Percentiles rank a stretch among this genome's conserved stretches.
These are phyloP conservation scores for Epinephelus awoara DNA, from an alignment of 2,797 vertebrate genomes.

Conservation along the genomic window DNA sequence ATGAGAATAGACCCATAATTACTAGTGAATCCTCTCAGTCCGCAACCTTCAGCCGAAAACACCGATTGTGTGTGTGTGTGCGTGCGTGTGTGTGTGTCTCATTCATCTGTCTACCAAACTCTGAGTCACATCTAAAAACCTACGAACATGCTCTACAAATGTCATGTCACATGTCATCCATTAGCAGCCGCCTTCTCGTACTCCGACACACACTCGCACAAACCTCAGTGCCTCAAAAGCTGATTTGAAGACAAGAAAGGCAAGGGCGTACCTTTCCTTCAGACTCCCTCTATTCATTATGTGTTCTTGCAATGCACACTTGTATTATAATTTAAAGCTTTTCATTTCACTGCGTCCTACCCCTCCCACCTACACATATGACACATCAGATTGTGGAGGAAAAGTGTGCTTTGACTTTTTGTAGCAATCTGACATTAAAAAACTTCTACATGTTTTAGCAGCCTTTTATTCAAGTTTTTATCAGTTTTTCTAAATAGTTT, in stretches of 20 bases:
- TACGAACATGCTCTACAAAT: slow-evolving; percentile 25
- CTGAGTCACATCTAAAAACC: slow-evolving; percentile 50
- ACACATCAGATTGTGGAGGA: slow-evolving; percentile 2
- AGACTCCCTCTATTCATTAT: background rate
- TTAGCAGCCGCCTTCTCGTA: slow-evolving; percentile 11
- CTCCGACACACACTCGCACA: background rate
- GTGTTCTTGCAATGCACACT: background rate
- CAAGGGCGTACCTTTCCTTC: background rate
- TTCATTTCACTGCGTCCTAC: background rate
- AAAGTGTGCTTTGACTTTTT: background rate
- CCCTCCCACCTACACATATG: background rate
- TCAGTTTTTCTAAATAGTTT: background rate
- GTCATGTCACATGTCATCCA: slow-evolving; percentile 35
- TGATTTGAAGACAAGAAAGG: slow-evolving; percentile 12
- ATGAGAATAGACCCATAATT: slow-evolving; percentile 75
- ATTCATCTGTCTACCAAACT: slow-evolving; percentile 39
- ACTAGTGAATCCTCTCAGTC: slow-evolving; percentile 69
- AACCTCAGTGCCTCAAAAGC: slow-evolving; percentile 18
- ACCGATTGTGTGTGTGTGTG: slow-evolving; percentile 19
- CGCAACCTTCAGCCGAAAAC: slow-evolving; percentile 56
- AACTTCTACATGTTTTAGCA: background rate
- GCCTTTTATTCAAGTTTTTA: background rate
- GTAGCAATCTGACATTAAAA: background rate
- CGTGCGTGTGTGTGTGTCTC: slow-evolving; percentile 3
- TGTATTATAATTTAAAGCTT: background rate